Percentiles rank a stretch among this genome's conserved stretches.
phyloP scores from a whole-genome alignment of 2,797 vertebrate species.

The Galago senegalensis region DNA sequence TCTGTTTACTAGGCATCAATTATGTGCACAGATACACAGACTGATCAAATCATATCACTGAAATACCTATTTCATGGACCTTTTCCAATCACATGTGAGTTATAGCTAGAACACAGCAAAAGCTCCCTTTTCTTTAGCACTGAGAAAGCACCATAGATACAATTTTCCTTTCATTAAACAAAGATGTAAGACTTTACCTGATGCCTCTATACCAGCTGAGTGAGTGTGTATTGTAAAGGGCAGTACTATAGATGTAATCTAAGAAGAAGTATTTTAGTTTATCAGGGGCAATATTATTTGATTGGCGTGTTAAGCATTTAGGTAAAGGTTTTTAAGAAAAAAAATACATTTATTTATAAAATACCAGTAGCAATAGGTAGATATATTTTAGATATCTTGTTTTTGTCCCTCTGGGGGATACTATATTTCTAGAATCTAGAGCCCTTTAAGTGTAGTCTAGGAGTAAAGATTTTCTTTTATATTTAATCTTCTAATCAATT shows the following conservation, averaged over 20 bases:
- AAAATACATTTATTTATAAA: conserved; percentile 33
- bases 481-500: conserved; percentile 7
- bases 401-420: not conserved
- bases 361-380: not conserved
- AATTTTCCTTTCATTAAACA: not conserved
- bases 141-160: not conserved
- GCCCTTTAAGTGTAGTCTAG: not conserved
- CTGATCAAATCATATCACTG: not conserved
- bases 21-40: not conserved
- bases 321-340: conserved; percentile 32
- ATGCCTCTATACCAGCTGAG: not conserved
- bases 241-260: not conserved
- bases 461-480: not conserved
- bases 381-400: not conserved
- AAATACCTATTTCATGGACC: not conserved
- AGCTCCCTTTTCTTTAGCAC: not conserved
- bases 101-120: not conserved
- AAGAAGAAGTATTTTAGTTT: not conserved
- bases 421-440: not conserved
- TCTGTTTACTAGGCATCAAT: not conserved
- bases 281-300: conserved; percentile 15
- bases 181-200: not conserved
- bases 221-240: not conserved
- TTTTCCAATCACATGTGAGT: conserved; percentile 6
- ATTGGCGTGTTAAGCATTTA: conserved; percentile 9